Percentiles rank a stretch among this genome's conserved stretches.
These are phyloP conservation scores for Chinchilla lanigera DNA, from an alignment of 2,113 vertebrate species.

Conservation along the genomic window DNA sequence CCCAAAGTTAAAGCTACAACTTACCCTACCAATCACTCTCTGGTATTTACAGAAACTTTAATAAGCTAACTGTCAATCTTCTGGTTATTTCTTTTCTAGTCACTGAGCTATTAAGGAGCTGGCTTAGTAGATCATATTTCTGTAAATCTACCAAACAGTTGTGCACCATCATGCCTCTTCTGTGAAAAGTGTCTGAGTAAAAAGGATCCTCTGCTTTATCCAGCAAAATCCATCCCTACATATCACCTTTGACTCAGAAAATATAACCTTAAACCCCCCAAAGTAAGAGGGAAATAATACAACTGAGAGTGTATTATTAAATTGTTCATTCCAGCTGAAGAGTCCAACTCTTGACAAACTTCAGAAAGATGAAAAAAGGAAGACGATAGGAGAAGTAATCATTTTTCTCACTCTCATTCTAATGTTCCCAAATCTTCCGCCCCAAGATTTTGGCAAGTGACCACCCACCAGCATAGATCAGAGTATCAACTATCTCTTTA, in stretches of 20 bases:
- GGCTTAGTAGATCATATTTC: not conserved
- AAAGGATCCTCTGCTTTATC: not conserved
- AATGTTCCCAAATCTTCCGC: not conserved
- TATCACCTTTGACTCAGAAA: not conserved
- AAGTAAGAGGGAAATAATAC: slow-evolving; percentile 7
- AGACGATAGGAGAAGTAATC: not conserved
- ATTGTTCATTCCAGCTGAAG: not conserved
- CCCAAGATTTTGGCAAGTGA: not conserved
- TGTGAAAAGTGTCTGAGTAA: not conserved
- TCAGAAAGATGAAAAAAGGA: not conserved
- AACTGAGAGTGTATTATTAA: not conserved
- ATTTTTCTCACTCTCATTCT: not conserved
- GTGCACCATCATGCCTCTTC: not conserved
- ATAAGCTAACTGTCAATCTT: slow-evolving; percentile 22
- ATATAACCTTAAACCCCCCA: not conserved
- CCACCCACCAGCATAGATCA: not conserved
- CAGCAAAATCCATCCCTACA: not conserved
- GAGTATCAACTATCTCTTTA: not conserved
- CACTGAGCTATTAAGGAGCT: slow-evolving; percentile 25
- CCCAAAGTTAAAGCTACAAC: slow-evolving; percentile 32
- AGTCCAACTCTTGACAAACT: not conserved
- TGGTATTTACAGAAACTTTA: slow-evolving; percentile 23
- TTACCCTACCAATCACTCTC: not conserved
- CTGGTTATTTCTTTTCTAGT: slow-evolving; percentile 38
- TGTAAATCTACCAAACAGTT: not conserved